Base-by-base conservation (phyloP, 1,140 invertebrate genomes). In the Drosophila chauvacae region DNA sequence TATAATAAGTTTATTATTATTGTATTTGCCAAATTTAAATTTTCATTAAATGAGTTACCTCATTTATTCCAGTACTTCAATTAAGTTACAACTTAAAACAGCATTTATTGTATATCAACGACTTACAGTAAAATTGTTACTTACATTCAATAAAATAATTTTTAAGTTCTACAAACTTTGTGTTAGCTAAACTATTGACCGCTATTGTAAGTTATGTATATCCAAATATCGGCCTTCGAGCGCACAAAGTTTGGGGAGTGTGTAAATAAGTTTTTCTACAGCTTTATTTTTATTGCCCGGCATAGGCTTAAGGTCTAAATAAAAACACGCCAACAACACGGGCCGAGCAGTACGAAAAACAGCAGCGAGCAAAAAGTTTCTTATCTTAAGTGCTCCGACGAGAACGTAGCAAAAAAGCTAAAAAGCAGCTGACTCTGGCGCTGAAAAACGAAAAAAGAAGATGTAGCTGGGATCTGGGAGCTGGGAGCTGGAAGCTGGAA, bases 251-350 rank as follows among this genome's bases (percentile, higher is more conserved):
- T 76, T 44, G 55, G 39, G 60, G 50, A 64, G 64, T 63, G 79
- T 77, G 75, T 77, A 88, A 80, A 83, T 77, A 83, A 65, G 71
- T 83, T 79, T 86, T 70, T 83, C 41, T 80, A 70, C 42, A 57
- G 66, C 58, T 56, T 59, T 88, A 60, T 80, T 80, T 80, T 82
- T 69, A 77, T 87, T 77, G 84, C 80, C 82, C 71, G 80, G 42
- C 76, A 66, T 68, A 77, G 80, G 80, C 80, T 83, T 88, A 80
- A 83, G 86, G 80, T 88, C 80, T 73, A 80, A 73, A 73, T 73
- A 80, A 72, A 72, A 61, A 50, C 77, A 41, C 42, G 45, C 26
- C 59, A 64, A 47, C 33, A 59, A 71, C 33, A 48, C 37, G 23
- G 14, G 28, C 30, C 55, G 45, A 57, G 39, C 45, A 16, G 20